phyloP scores from a whole-genome alignment of 2,888 invertebrate genomes.

The Perithous albicinctus region DNA sequence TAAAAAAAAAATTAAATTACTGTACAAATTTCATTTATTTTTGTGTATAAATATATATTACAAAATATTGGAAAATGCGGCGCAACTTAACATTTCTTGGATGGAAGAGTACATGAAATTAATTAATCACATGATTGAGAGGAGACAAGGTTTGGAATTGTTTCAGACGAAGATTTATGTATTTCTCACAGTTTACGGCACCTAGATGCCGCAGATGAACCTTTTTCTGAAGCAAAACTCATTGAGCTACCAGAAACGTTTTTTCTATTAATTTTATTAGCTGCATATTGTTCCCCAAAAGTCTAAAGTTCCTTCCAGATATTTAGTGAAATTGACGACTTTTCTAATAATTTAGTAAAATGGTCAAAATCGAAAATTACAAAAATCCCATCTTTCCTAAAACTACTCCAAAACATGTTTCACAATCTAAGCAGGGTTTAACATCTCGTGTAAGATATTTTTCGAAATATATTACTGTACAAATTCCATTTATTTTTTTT shows the following conservation, averaged over 20 bases:
- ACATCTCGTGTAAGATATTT: conserved; percentile 85
- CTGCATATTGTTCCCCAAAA: too few relatives aligned
- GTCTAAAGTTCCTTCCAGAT: too few relatives aligned
- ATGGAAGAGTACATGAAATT: conserved; percentile 93
- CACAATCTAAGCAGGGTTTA: conserved; percentile 92
- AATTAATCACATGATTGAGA: conserved; percentile 89
- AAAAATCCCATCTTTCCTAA: too few relatives aligned
- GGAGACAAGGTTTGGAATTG: conserved; percentile 94
- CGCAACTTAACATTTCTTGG: too few relatives aligned
- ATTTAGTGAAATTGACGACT: too few relatives aligned
- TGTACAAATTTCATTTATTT: conserved; percentile 62
- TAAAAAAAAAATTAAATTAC: conserved; percentile 43
- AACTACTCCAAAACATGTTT: conserved; percentile 89
- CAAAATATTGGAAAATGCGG: conserved; percentile 27
- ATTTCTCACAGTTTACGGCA: conserved; percentile 93
- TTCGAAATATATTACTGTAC: conserved; percentile 55
- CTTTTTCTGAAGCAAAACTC: conserved; percentile 86
- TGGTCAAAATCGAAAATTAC: too few relatives aligned
- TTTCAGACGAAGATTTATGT: conserved; percentile 95
- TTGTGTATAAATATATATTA: conserved; percentile 46
- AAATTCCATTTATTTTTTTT: conserved; percentile 56
- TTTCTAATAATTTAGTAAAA: too few relatives aligned
- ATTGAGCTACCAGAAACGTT: too few relatives aligned
- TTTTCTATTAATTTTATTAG: too few relatives aligned
- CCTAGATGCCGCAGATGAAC: conserved; percentile 86